Evolutionary conservation across 2,888 invertebrate species (phyloP).

Genomic region (Heliothis peltigera): DNA sequence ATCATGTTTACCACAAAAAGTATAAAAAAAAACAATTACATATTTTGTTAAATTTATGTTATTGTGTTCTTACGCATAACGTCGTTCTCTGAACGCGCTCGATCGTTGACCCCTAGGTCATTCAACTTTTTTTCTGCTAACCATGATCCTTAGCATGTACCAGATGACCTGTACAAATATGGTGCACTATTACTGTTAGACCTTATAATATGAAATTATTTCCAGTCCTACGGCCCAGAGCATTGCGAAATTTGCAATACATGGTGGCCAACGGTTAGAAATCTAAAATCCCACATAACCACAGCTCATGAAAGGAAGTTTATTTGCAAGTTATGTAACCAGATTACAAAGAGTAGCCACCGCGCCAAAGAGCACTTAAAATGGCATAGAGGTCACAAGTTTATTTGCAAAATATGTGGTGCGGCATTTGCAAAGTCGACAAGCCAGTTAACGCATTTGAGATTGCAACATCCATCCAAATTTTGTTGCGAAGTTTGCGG

Average conservation of each 20-base stretch:
- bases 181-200: too few species aligned
- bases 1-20: too few species aligned
- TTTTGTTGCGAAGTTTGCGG: slow-evolving; percentile 76
- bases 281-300: slow-evolving; percentile 67
- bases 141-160: too few species aligned
- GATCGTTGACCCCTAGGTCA: too few species aligned
- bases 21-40: too few species aligned
- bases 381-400: slow-evolving; percentile 78
- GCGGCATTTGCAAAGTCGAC: slow-evolving; percentile 75
- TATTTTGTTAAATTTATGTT: too few species aligned
- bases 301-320: slow-evolving; percentile 75
- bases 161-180: too few species aligned
- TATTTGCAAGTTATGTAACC: slow-evolving; percentile 73
- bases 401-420: slow-evolving; percentile 75
- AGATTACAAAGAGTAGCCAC: slow-evolving; percentile 69
- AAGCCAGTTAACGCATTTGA: slow-evolving; percentile 76
- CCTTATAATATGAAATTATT: slow-evolving; percentile 12
- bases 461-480: slow-evolving; percentile 75
- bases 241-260: slow-evolving; percentile 74
- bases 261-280: slow-evolving; percentile 66
- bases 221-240: slow-evolving; percentile 68
- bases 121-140: too few species aligned
- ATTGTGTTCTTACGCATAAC: too few species aligned
- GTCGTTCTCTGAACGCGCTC: too few species aligned
- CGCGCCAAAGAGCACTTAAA: slow-evolving; percentile 77